Percentiles rank a stretch among this genome's conserved stretches.
These are phyloP conservation scores for Macrotrachela quadricornifera DNA, from an alignment of 1,140 invertebrate genomes.

Conservation along the genomic window DNA sequence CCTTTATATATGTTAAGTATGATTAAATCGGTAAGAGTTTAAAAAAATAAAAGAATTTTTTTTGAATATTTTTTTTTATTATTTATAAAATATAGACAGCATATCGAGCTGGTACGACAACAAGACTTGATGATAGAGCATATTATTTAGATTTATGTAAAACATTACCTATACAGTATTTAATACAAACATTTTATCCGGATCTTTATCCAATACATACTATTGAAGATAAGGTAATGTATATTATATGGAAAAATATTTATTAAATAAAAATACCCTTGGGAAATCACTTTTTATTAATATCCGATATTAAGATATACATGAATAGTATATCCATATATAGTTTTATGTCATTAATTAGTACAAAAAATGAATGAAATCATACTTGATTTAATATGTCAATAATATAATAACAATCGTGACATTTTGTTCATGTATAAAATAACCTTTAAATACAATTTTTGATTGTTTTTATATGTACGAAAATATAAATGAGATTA, in stretches of 20 bases:
- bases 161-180: constrained; percentile 50
- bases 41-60: too few relatives aligned
- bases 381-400: not conserved
- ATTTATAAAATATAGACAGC: not conserved
- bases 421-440: not conserved
- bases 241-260: too few relatives aligned
- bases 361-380: not conserved
- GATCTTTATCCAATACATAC: constrained; percentile 69
- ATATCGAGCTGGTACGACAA: not conserved
- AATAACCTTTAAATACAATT: too few relatives aligned
- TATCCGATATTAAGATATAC: not conserved
- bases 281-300: not conserved
- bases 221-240: constrained; percentile 21
- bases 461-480: too few relatives aligned
- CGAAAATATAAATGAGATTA: too few relatives aligned
- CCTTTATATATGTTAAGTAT: constrained; percentile 72
- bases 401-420: not conserved
- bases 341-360: too few relatives aligned
- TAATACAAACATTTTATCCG: constrained; percentile 72
- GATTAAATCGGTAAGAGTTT: constrained; percentile 66
- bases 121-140: constrained; percentile 54
- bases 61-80: not conserved
- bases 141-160: constrained; percentile 83
- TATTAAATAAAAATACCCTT: not conserved
- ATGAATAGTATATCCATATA: too few relatives aligned